These are phyloP conservation scores for Octonoba sinensis DNA, from an alignment of 2,888 invertebrate species.

Conservation along the genomic window DNA sequence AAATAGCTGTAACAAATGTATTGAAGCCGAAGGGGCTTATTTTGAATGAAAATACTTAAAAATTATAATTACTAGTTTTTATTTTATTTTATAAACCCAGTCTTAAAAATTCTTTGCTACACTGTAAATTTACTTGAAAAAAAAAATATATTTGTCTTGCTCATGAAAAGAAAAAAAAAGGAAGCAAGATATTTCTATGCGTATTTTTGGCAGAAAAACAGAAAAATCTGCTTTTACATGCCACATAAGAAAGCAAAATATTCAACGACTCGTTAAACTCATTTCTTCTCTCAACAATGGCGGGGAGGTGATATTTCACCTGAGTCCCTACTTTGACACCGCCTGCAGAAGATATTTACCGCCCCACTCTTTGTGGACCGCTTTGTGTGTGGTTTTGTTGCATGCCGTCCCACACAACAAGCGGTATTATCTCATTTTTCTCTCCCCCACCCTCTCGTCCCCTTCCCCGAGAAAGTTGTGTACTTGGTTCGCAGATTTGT, in stretches of 20 bases:
- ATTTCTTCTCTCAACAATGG: slow-evolving; percentile 19
- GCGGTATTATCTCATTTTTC: neutral
- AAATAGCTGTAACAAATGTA: too few species aligned
- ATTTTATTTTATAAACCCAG: too few species aligned
- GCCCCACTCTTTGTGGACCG: neutral
- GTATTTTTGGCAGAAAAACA: neutral
- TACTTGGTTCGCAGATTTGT: neutral
- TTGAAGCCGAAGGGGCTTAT: too few species aligned
- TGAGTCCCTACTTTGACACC: slow-evolving; percentile 11
- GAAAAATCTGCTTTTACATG: neutral
- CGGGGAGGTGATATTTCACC: slow-evolving; percentile 16
- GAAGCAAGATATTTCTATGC: too few species aligned
- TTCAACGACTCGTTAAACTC: slow-evolving; percentile 19
- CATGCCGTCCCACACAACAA: too few species aligned
- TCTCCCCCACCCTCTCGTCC: neutral
- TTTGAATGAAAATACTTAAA: too few species aligned
- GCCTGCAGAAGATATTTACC: slow-evolving; percentile 17
- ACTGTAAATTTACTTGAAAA: too few species aligned
- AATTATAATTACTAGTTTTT: too few species aligned
- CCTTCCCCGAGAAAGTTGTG: neutral
- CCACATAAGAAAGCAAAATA: too few species aligned
- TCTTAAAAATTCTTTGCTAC: too few species aligned
- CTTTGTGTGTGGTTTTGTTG: slow-evolving; percentile 18
- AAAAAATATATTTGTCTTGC: too few species aligned
- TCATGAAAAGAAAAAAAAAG: too few species aligned